A percentile compares a stretch with the other conserved stretches of the same genome.
Conservation (phyloP, 2,888 invertebrate species). For the Drosophila niveifrons region DNA sequence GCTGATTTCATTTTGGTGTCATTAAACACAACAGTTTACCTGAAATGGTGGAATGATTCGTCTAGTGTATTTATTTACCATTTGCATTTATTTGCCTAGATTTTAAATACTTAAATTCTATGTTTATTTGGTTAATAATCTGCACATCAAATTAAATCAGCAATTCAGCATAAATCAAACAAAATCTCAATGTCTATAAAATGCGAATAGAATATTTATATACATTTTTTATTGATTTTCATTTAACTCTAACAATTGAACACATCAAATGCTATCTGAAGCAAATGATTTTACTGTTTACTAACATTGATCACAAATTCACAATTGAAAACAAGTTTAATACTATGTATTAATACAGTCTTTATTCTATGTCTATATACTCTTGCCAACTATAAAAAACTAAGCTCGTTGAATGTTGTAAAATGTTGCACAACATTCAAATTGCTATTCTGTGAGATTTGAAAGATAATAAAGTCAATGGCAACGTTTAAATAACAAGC, state of each 20-base stretch:
- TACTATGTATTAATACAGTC: not conserved
- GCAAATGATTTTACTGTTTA: not conserved
- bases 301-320: not conserved
- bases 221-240: not conserved
- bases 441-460: not conserved
- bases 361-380: not conserved
- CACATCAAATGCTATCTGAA: not conserved
- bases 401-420: not conserved
- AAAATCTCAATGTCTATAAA: not conserved
- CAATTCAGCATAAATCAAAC: not conserved
- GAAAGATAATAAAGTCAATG: not conserved
- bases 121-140: not conserved
- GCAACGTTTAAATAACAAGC: slow-evolving; percentile 3
- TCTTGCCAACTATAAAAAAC: not conserved
- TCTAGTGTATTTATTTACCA: not conserved
- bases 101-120: not conserved
- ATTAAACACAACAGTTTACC: not conserved
- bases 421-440: not conserved
- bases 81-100: not conserved
- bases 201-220: not conserved
- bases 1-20: slow-evolving; percentile 8
- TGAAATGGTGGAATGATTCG: not conserved
- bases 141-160: slow-evolving; percentile 8
- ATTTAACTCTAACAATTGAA: not conserved
- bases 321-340: not conserved